A percentile compares a stretch with the other conserved stretches of the same genome.
phyloP scores from a whole-genome alignment of 2,113 vertebrate species.

The Ceyx margarethae region DNA sequence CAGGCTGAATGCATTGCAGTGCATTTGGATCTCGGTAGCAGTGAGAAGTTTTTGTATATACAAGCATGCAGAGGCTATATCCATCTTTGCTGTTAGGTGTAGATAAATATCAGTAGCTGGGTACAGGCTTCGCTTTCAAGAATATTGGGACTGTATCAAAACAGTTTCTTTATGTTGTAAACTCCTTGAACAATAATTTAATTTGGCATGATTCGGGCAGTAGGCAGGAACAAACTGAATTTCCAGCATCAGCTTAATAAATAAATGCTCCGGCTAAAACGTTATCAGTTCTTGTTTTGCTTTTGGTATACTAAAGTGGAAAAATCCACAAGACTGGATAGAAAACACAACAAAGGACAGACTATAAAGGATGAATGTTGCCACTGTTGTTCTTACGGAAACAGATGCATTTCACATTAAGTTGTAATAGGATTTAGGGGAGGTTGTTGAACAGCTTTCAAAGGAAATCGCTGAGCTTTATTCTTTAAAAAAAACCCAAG shows the following conservation, averaged over 20 bases:
- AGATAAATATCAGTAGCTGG: neutral
- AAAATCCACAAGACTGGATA: neutral
- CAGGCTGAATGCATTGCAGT: neutral
- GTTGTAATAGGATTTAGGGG: constrained; percentile 28
- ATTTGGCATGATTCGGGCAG: neutral
- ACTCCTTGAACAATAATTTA: neutral
- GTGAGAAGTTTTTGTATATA: neutral
- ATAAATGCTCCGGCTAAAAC: constrained; percentile 1
- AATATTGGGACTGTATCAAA: neutral
- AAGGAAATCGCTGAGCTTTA: constrained; percentile 21
- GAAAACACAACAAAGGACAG: neutral
- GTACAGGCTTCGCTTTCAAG: neutral
- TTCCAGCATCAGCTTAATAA: neutral
- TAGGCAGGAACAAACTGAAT: neutral
- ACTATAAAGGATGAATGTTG: constrained; percentile 25
- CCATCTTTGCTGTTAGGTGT: neutral
- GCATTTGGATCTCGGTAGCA: neutral
- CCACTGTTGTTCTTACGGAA: constrained; percentile 31
- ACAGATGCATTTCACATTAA: constrained; percentile 31
- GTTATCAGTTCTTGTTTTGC: neutral
- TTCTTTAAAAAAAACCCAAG: constrained; percentile 13
- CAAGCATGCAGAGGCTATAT: neutral
- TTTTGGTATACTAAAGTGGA: neutral
- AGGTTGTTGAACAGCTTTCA: constrained; percentile 40
- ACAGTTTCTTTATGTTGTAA: neutral